phyloP scores from a whole-genome alignment of 2,888 invertebrate genomes.

The Papilio elwesi region DNA sequence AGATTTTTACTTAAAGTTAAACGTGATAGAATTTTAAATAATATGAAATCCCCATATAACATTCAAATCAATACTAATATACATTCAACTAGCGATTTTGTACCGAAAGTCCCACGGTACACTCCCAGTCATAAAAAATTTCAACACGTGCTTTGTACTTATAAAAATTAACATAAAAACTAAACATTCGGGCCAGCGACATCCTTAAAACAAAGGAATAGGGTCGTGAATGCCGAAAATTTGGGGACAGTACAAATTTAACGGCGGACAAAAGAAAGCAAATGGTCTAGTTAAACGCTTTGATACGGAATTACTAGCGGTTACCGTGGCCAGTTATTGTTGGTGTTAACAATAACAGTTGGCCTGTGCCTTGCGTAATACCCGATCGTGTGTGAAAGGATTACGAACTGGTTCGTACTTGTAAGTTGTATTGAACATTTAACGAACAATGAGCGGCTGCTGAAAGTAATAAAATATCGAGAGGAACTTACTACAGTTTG shows the following conservation, averaged over 20 bases:
- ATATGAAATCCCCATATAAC: neutral
- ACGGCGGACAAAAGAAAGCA: constrained; percentile 64
- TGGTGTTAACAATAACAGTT: constrained; percentile 60
- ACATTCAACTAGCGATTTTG: constrained; percentile 44
- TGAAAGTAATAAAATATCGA: constrained; percentile 29
- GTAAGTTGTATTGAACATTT: constrained; percentile 5
- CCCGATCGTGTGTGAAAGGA: constrained; percentile 53
- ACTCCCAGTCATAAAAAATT: constrained; percentile 53
- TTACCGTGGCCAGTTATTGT: constrained; percentile 53
- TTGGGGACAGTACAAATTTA: constrained; percentile 41
- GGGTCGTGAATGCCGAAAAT: constrained; percentile 42
- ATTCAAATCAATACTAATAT: constrained; percentile 17
- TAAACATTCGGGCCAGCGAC: constrained; percentile 41
- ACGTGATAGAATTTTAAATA: neutral
- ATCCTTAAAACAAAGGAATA: constrained; percentile 44
- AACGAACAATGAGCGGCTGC: neutral
- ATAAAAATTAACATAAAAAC: constrained; percentile 52
- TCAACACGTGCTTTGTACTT: constrained; percentile 53
- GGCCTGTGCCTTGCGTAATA: constrained; percentile 62
- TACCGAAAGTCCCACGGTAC: constrained; percentile 55
- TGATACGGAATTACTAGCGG: constrained; percentile 54
- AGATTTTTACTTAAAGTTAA: neutral
- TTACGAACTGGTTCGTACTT: constrained; percentile 13
- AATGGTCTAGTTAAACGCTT: constrained; percentile 75
- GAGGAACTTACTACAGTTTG: neutral